Evolutionary conservation across 2,797 vertebrate genomes (phyloP), one percentile per base, ranked within the genome.

Genomic region (Atherinosoma microstoma): DNA sequence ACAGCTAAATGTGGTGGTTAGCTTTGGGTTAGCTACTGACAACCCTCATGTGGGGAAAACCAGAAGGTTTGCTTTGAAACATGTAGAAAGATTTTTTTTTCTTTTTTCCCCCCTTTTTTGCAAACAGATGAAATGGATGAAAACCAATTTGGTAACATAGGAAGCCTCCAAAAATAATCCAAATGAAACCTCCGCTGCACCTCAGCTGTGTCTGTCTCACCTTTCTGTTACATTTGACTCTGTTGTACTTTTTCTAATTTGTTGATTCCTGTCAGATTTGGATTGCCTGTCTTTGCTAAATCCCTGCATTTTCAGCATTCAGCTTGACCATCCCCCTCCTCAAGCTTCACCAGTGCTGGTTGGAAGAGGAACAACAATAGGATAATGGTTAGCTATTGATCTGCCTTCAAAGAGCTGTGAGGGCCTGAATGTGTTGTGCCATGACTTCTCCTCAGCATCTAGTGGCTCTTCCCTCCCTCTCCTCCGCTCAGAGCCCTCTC

Each of bases 361-460:
- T 88, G 87, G 87, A 90, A 87, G 87, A 91, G 87, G 87, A 92
- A 90, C 90, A 93, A 92, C 91, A 92, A 91, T 89, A 85, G 88
- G 87, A 90, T 92, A 92, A 93, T 91, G 88, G 90, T 91, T 91
- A 76, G 78, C 78, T 93, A 93, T 93, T 91, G 91, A 94, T 92
- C 91, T 80, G 83, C 86, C 87, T 88, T 92, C 89, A 91, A 87
- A 90, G 88, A 91, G 88, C 92, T 90, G 90, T 58, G 82, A 89
- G 87, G 86, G 87, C 83, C 84, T 88, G 90, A 85, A 89, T 85
- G 83, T 90, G 87, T 91, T 91, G 92, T 91, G 91, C 90, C 90
- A 76, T 92, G 92, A 93, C 90, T 92, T 91, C 80, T 90, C 89
- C 86, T 91, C 88, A 82, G 88, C 87, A 89, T 90, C 87, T 82